Evolutionary conservation across 2,113 vertebrate species (phyloP).

Genomic region (Phainopepla nitens): DNA sequence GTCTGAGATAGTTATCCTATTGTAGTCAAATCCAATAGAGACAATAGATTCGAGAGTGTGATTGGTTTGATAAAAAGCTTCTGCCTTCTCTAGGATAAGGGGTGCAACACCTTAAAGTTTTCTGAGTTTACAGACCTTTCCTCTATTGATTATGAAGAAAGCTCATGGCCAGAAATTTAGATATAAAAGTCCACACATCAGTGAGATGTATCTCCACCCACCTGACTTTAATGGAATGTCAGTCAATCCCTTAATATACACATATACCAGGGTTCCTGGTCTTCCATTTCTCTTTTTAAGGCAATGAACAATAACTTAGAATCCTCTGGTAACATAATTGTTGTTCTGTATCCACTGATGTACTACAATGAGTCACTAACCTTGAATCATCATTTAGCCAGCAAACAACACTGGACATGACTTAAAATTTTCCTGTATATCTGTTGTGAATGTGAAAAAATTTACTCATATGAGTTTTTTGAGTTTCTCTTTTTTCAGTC

Average conservation of each 20-base stretch:
- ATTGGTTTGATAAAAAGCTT: background rate
- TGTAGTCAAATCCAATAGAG: background rate
- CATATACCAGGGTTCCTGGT: background rate
- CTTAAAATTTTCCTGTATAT: background rate
- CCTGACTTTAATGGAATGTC: background rate
- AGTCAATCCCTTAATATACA: background rate
- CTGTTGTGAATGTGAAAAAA: background rate
- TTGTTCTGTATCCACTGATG: background rate
- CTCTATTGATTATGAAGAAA: background rate
- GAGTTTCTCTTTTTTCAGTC: background rate
- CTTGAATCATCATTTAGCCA: background rate
- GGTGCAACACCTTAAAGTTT: background rate
- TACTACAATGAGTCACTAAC: background rate
- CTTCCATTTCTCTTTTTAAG: background rate
- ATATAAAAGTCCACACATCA: background rate
- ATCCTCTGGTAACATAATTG: background rate
- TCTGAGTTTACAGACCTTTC: background rate
- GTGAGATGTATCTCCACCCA: background rate
- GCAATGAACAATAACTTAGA: background rate
- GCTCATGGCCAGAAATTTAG: background rate
- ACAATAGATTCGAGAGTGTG: background rate
- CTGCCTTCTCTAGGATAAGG: background rate
- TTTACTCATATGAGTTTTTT: background rate
- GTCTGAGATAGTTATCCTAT: background rate
- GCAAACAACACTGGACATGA: background rate